These are phyloP conservation scores for Theretra japonica DNA, from an alignment of 2,888 invertebrate species.

Conservation along the genomic window DNA sequence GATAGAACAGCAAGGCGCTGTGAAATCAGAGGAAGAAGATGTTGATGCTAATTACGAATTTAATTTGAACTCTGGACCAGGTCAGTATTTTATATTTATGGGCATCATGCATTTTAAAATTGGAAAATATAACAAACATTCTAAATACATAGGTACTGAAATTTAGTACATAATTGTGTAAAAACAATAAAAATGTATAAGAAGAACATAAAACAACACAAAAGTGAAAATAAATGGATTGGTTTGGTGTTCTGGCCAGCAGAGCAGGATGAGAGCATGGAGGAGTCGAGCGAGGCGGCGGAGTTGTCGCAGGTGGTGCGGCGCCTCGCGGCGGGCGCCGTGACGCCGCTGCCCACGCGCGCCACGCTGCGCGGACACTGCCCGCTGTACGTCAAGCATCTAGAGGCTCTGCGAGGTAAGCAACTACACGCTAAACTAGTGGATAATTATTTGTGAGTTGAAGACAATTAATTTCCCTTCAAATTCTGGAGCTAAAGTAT, in stretches of 20 bases:
- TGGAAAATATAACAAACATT: background rate
- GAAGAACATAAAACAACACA: no score
- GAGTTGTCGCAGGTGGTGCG: conserved; percentile 41
- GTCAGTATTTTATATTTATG: background rate
- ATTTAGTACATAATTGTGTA: no score
- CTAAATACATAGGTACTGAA: no score
- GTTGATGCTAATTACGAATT: background rate
- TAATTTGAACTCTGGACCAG: background rate
- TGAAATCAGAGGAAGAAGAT: conserved; percentile 2
- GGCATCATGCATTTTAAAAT: conserved; percentile 21
- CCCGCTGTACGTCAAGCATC: conserved; percentile 39
- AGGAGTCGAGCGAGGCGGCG: conserved; percentile 29
- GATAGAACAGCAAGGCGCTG: background rate
- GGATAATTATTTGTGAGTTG: background rate
- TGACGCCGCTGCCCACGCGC: conserved; percentile 37
- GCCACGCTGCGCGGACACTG: conserved; percentile 37
- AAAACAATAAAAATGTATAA: no score
- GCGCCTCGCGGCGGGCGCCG: conserved; percentile 30
- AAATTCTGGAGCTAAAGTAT: no score
- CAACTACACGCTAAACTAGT: background rate
- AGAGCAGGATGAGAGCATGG: background rate
- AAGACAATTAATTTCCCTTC: background rate
- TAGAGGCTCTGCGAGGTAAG: conserved; percentile 42
- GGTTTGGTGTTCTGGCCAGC: no score
- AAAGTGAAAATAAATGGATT: no score